Base-by-base conservation (phyloP, 2,888 invertebrate species). In the Balanococcus diminutus region DNA sequence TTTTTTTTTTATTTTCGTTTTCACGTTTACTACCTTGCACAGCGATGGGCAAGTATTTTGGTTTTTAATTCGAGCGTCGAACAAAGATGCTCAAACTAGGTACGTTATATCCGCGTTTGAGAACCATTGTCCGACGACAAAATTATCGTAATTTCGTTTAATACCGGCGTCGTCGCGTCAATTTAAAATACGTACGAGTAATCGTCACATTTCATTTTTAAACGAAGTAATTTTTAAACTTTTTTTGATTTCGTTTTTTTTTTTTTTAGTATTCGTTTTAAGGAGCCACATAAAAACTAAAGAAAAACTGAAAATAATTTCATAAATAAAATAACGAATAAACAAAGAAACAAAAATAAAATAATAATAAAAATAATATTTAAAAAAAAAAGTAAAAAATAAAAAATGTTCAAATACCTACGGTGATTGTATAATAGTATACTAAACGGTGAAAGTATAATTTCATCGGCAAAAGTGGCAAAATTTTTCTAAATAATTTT, bases 341-440 rank as follows among this genome's bases (percentile, higher is more conserved):
- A 87, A 87, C 86, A 39, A 42, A 42, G 28, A 56, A 67, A 25
- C 86, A 87, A 83, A 79, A 87, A 87, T 87, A 87, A 87, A 84
- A 11, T 11, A 42, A 42, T 42, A 42, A 46, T 36, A 36, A 36
- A 36, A 36, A 36, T 36, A 8, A n/a, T n/a, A 46, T 87, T 87
- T 88, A 88, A 87, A 86, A 88, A 86, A 87, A 82, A 84, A 86
- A 86, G 86, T 75, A 86, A 87, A 86, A 75, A 51, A 84, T 86
- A 84, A 81, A 86, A 56, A 42, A 32, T 16, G 28, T 6, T 36
- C 1, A 19, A 83, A 56, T 61, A 61, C 61, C 56, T 56, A 51
- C 28, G 56, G 32, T 39, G 72, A n/a, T n/a, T n/a, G n/a, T n/a
- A n/a, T n/a, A n/a, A n/a, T n/a, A n/a, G 46, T n/a, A n/a, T 46